A percentile compares a stretch with the other conserved stretches of the same genome.
Conservation (phyloP, 2,113 vertebrate genomes). For the Heterotilapia buettikoferi region DNA sequence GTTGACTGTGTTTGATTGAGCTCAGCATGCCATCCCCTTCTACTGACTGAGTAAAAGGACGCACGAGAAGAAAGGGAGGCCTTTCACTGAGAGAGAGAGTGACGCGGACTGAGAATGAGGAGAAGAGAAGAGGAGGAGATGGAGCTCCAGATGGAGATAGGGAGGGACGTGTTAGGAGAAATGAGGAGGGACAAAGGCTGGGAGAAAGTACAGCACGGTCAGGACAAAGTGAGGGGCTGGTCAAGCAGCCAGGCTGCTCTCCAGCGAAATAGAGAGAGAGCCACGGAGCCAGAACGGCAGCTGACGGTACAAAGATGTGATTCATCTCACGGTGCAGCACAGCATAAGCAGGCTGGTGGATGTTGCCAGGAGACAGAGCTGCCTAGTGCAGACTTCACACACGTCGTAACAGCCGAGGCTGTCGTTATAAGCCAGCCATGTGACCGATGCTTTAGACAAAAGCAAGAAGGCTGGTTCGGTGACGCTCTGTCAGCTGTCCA, state of each 20-base stretch:
- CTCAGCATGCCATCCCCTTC: background rate
- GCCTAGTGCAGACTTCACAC: constrained; percentile 48
- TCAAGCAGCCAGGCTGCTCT: background rate
- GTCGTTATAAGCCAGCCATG: constrained; percentile 26
- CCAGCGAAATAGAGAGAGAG: background rate
- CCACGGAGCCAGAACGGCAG: background rate
- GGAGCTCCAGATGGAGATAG: background rate
- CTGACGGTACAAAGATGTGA: constrained; percentile 49
- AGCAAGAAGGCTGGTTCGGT: background rate
- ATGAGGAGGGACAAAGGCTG: background rate
- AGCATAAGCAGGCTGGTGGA: constrained; percentile 18
- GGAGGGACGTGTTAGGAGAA: background rate
- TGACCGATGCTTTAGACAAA: constrained; percentile 31
- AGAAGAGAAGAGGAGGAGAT: background rate
- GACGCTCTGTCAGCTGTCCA: background rate
- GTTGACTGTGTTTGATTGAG: constrained; percentile 14
- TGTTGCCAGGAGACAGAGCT: constrained; percentile 67
- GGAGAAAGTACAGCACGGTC: background rate
- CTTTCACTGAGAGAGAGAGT: constrained; percentile 1
- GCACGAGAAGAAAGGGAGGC: constrained; percentile 10
- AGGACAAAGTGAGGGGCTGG: background rate
- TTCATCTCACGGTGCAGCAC: constrained; percentile 40
- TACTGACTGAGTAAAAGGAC: background rate
- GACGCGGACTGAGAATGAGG: background rate
- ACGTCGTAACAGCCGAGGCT: constrained; percentile 3